Percentiles rank a stretch among this genome's conserved stretches.
Evolutionary conservation across 1,140 invertebrate species (phyloP).

Genomic region (Drosophila nannoptera): DNA sequence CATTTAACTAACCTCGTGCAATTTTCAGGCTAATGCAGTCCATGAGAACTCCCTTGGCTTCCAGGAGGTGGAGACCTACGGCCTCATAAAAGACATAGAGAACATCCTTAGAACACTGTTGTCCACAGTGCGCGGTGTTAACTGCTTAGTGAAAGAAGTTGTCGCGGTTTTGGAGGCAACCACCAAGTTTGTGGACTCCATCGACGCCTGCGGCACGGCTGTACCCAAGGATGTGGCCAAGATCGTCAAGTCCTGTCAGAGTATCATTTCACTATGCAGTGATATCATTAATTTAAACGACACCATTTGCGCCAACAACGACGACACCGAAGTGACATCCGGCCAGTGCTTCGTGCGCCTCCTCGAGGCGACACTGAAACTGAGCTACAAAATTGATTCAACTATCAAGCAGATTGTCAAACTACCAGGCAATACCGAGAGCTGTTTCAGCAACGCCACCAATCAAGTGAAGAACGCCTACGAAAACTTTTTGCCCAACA

Average conservation of each 20-base stretch:
- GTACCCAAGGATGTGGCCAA: constrained; percentile 46
- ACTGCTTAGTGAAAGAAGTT: constrained; percentile 52
- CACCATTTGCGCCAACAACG: constrained; percentile 27
- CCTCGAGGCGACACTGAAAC: constrained; percentile 9
- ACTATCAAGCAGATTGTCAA: constrained; percentile 30
- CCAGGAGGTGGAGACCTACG: constrained; percentile 31
- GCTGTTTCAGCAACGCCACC: constrained; percentile 43
- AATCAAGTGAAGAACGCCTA: constrained; percentile 20
- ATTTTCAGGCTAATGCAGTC: constrained; percentile 33
- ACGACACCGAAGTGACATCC: background rate
- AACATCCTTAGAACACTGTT: constrained; percentile 12
- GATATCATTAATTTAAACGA: constrained; percentile 34
- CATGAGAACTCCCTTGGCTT: background rate
- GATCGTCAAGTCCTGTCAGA: constrained; percentile 35
- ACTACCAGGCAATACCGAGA: constrained; percentile 39
- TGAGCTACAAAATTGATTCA: constrained; percentile 30
- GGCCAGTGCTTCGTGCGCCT: constrained; percentile 16
- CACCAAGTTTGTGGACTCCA: constrained; percentile 37
- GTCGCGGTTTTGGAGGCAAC: constrained; percentile 16
- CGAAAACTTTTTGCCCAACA: constrained; percentile 41
- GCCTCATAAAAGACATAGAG: constrained; percentile 22
- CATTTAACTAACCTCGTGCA: background rate
- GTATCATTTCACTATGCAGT: constrained; percentile 34
- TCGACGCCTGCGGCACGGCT: constrained; percentile 37
- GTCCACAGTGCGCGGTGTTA: constrained; percentile 45